Evolutionary conservation across 2,113 vertebrate genomes (phyloP).

Genomic region (Oenanthe oenanthe): DNA sequence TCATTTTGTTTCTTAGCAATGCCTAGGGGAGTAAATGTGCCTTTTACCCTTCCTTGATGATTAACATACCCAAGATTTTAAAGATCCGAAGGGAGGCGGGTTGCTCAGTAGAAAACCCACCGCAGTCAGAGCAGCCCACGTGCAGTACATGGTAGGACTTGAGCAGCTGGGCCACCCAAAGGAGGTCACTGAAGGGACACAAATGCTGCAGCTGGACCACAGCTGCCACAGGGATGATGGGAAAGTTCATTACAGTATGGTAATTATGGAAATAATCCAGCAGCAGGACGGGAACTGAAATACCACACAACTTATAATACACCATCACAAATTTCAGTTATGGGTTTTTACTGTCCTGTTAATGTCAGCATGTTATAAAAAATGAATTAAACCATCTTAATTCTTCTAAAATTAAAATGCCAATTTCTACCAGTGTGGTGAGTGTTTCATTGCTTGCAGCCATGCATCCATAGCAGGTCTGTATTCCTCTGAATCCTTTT

Average conservation of each 20-base stretch:
- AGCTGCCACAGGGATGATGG: neutral
- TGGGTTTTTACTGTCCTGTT: neutral
- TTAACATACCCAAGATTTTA: neutral
- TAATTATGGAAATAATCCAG: neutral
- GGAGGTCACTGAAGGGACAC: slow-evolving; percentile 34
- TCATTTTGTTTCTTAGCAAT: neutral
- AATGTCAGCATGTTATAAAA: neutral
- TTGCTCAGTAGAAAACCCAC: neutral
- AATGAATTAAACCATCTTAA: neutral
- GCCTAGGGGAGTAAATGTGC: neutral
- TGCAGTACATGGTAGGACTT: neutral
- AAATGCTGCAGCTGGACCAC: slow-evolving; percentile 30
- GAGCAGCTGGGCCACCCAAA: slow-evolving; percentile 20
- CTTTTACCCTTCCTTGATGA: neutral
- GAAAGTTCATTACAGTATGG: neutral
- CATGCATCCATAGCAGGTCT: slow-evolving; percentile 81
- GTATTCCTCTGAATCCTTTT: slow-evolving; percentile 73
- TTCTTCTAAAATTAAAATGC: slow-evolving; percentile 13
- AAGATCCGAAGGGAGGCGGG: neutral
- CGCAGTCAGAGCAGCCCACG: neutral
- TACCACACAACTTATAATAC: neutral
- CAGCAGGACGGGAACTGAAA: neutral
- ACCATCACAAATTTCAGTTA: neutral
- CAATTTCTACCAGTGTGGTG: slow-evolving; percentile 87
- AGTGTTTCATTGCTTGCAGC: slow-evolving; percentile 84